phyloP scores from a whole-genome alignment of 2,888 invertebrate species.

The Lasioglossum leucozonium region DNA sequence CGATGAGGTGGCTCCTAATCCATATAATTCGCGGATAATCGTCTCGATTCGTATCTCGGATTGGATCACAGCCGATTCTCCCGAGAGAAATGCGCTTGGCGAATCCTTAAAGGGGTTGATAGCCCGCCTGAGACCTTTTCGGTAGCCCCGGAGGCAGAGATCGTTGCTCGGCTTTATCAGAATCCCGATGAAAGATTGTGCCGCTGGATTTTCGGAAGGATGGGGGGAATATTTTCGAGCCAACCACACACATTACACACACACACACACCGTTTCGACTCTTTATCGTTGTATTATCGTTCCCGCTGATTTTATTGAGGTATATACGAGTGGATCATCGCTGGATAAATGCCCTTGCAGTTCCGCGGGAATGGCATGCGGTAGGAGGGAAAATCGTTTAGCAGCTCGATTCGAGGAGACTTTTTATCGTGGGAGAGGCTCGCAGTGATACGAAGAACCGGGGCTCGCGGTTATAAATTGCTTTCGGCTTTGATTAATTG shows the following conservation, averaged over 20 bases:
- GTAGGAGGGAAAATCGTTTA: background rate
- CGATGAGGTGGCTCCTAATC: background rate
- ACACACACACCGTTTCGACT: background rate
- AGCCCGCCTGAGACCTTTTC: background rate
- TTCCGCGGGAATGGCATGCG: background rate
- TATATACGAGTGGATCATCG: slow-evolving; percentile 13
- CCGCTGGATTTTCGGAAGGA: background rate
- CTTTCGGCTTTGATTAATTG: slow-evolving; percentile 8
- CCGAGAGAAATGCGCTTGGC: background rate
- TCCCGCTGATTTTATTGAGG: slow-evolving; percentile 20
- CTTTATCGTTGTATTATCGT: slow-evolving; percentile 12
- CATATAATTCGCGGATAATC: background rate
- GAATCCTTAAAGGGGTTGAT: slow-evolving; percentile 1
- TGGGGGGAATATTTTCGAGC: slow-evolving; percentile 4
- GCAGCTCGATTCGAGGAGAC: slow-evolving; percentile 5
- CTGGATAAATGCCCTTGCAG: background rate
- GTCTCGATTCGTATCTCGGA: background rate
- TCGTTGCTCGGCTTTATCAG: background rate
- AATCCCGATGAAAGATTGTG: slow-evolving; percentile 5
- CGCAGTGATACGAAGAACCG: background rate
- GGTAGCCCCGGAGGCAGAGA: background rate
- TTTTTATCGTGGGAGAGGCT: background rate
- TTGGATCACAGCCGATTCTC: background rate
- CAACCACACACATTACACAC: no score
- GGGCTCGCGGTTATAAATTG: background rate